These are phyloP conservation scores for Oncorhynchus tshawytscha DNA, from an alignment of 2,113 vertebrate genomes.

Conservation along the genomic window DNA sequence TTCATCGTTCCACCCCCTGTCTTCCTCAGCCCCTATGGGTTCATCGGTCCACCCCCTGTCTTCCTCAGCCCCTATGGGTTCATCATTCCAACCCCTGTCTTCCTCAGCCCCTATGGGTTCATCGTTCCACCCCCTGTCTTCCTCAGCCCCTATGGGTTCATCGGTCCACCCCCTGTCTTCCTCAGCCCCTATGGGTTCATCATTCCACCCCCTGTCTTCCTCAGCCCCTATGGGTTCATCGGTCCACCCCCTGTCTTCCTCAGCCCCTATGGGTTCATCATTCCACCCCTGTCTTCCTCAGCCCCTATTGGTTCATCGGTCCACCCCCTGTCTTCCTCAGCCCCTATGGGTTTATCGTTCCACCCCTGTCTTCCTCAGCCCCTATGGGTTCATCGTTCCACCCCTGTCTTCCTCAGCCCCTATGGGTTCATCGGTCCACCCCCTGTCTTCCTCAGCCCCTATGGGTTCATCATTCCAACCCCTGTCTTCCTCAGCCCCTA, in stretches of 20 bases:
- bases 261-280: not conserved
- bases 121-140: constrained; percentile 16
- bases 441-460: not conserved
- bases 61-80: not conserved
- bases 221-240: too few species aligned
- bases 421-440: not conserved
- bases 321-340: too few species aligned
- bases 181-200: too few species aligned
- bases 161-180: too few species aligned
- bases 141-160: too few species aligned
- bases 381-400: too few species aligned
- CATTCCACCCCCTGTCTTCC: too few species aligned
- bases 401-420: too few species aligned
- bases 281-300: too few species aligned
- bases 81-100: not conserved
- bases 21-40: not conserved
- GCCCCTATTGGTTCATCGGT: too few species aligned
- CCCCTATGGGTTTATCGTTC: too few species aligned
- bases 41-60: constrained; percentile 7
- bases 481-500: not conserved
- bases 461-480: not conserved
- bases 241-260: not conserved
- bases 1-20: constrained; percentile 13
- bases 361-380: too few species aligned
- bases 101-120: constrained; percentile 40